A percentile compares a stretch with the other conserved stretches of the same genome.
phyloP scores from a whole-genome alignment of 92 coral and sea anemone genomes.

The Anthopleura xanthogrammica region DNA sequence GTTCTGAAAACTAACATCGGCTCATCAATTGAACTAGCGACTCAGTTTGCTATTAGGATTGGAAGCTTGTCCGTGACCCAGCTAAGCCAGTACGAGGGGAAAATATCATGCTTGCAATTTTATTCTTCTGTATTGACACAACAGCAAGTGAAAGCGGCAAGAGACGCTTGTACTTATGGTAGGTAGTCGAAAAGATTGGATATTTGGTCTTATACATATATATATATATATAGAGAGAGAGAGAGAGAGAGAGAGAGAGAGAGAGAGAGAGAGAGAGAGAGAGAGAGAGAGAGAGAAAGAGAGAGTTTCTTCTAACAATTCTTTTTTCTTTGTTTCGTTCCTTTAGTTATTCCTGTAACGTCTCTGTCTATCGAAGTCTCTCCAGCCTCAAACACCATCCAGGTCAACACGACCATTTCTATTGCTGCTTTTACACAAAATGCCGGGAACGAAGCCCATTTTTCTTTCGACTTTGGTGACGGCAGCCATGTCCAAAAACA shows the following conservation, averaged over 20 bases:
- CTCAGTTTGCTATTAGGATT: constrained; percentile 52
- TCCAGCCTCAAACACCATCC: constrained; percentile 30
- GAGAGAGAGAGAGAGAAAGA: no score
- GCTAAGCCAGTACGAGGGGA: constrained; percentile 46
- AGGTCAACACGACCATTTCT: constrained; percentile 42
- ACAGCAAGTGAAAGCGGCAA: constrained; percentile 52
- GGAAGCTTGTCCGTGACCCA: constrained; percentile 44
- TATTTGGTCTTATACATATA: no score
- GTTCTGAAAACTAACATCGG: constrained; percentile 33
- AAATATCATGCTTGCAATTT: constrained; percentile 59
- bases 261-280: no score
- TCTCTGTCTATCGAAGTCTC: constrained; percentile 38
- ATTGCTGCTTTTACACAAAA: constrained; percentile 34
- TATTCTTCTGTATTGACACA: constrained; percentile 49
- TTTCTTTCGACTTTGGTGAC: constrained; percentile 61
- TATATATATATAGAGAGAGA: no score
- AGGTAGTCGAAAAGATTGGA: background rate
- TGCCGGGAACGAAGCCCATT: constrained; percentile 26
- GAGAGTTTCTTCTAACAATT: background rate
- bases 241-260: no score
- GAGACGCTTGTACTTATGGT: constrained; percentile 56
- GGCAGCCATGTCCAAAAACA: constrained; percentile 18
- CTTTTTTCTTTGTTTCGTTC: background rate
- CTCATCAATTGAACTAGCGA: constrained; percentile 44
- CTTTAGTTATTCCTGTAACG: constrained; percentile 48